Percentiles rank a stretch among this genome's conserved stretches.
These are phyloP conservation scores for Cryptomyrus ogoouensis DNA, from an alignment of 2,113 vertebrate species.

Conservation along the genomic window DNA sequence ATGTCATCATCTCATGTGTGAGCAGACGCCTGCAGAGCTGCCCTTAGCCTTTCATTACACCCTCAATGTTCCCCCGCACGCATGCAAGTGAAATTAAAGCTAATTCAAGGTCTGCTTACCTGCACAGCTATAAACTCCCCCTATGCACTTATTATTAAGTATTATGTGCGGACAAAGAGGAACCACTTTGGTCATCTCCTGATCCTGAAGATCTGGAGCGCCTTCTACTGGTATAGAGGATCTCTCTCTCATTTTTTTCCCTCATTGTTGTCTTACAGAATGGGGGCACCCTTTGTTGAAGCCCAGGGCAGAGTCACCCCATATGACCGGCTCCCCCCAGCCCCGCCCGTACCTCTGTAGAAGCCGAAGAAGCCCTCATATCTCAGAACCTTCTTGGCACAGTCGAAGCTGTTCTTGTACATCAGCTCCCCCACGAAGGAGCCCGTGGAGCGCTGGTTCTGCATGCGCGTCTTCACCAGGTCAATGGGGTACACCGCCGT, in stretches of 20 bases:
- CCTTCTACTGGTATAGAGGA: neutral
- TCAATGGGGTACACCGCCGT: slow-evolving; percentile 93
- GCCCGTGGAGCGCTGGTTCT: slow-evolving; percentile 84
- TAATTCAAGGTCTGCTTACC: neutral
- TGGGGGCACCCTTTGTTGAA: neutral
- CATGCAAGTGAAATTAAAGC: neutral
- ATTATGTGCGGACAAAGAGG: neutral
- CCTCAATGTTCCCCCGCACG: neutral
- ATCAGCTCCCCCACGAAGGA: slow-evolving; percentile 87
- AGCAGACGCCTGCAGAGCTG: neutral
- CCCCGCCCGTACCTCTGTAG: slow-evolving; percentile 75
- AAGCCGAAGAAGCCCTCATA: slow-evolving; percentile 92
- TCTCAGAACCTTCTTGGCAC: slow-evolving; percentile 88
- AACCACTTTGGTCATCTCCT: neutral
- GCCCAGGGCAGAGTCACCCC: neutral
- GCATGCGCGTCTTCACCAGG: slow-evolving; percentile 95
- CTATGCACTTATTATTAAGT: neutral
- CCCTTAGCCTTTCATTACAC: neutral
- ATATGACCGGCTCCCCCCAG: neutral
- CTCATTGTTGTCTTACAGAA: neutral
- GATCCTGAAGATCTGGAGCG: neutral
- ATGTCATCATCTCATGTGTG: neutral
- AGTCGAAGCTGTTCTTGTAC: slow-evolving; percentile 97
- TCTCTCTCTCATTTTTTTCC: neutral
- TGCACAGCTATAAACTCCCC: neutral